A percentile compares a stretch with the other conserved stretches of the same genome.
phyloP scores from a whole-genome alignment of 2,113 vertebrate genomes.

The Rhinolophus sinicus region DNA sequence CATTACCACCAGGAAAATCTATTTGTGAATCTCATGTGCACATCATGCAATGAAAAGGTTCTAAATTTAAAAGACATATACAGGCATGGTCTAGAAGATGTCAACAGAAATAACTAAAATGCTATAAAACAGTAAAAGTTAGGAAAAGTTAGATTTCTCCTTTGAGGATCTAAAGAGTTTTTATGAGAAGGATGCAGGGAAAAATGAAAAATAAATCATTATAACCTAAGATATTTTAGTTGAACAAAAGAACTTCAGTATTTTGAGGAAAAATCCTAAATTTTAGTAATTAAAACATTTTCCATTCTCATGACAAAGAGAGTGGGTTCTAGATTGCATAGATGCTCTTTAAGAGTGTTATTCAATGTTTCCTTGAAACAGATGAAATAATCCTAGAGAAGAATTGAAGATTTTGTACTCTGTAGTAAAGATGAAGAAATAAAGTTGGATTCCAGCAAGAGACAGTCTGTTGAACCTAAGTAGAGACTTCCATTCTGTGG shows the following conservation, averaged over 20 bases:
- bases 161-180: not conserved
- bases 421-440: slow-evolving; percentile 8
- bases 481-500: not conserved
- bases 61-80: slow-evolving; percentile 15
- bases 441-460: not conserved
- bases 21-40: not conserved
- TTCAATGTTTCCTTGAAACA: not conserved
- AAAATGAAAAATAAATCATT: not conserved
- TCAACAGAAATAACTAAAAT: slow-evolving; percentile 13
- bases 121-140: not conserved
- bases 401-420: not conserved
- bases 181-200: not conserved
- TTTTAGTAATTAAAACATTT: not conserved
- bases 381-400: not conserved
- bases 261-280: not conserved
- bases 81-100: not conserved
- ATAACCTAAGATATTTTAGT: slow-evolving; percentile 32
- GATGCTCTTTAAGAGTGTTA: not conserved
- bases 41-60: not conserved
- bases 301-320: not conserved
- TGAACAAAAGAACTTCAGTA: slow-evolving; percentile 31
- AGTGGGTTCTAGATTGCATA: not conserved
- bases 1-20: not conserved
- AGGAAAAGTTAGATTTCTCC: not conserved
- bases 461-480: not conserved